Evolutionary conservation across 2,113 vertebrate genomes (phyloP), one percentile per base, ranked within the genome.

Genomic region (Conger conger): DNA sequence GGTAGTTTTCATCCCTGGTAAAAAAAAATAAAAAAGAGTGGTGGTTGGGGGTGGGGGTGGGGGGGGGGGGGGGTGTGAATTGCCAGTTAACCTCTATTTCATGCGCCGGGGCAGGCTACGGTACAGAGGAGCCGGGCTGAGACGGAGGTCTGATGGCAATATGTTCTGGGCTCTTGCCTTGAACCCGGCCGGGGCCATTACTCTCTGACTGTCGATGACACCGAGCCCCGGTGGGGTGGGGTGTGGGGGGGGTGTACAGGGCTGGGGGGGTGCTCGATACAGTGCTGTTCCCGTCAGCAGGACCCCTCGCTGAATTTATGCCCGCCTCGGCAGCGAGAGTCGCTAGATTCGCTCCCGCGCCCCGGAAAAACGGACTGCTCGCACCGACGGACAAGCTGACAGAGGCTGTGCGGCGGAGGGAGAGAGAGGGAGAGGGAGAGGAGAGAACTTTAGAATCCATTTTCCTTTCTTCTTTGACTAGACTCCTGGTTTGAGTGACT

Each of bases 1-100:
- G 96, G 97, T 97, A 97, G 96, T 97, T 96, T 98, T 98, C 97
- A 97, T 97, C 97, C 96, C 96, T 95, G 81, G 92, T 91, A 94
- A 96, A 94, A 81, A 79, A 40, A 80, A 79, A 86, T 89, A 83
- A 96, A 96, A 94, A 63, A 3, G 18, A 27, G 57, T 4, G 57
- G 57, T 4, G 57, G 57, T 23, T 23, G 57, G 57, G 4, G 57
- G 23, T 2, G 17, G 20, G 20, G 57, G 57, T 2, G 57, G 57
- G 4, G 9, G 11, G 57, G 57, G 57, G 57, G 57, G 57, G 57
- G 20, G 23, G 93, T 87, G 83, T 87, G 93, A 92, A 94, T 94
- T 93, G 92, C 95, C 93, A 94, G 96, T 95, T 97, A 97, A 97
- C 96, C 96, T 94, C 97, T 96, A 89, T 94, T 95, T 93, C 94